These are phyloP conservation scores for Bedellia somnulentella DNA, from an alignment of 2,888 invertebrate genomes.

Conservation along the genomic window DNA sequence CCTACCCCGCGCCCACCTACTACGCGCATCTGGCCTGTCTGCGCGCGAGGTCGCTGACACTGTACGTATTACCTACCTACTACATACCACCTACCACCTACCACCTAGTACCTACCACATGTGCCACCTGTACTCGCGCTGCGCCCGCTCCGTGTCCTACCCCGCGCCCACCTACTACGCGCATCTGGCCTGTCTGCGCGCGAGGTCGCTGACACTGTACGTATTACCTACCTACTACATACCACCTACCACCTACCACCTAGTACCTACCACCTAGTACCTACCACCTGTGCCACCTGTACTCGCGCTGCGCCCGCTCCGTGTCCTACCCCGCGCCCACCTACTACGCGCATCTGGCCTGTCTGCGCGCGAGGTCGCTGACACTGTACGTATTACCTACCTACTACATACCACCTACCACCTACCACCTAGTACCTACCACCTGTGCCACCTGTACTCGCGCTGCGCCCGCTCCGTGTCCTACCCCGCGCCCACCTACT, in stretches of 20 bases:
- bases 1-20: constrained; percentile 75
- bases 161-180: constrained; percentile 88
- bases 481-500: constrained; percentile 86
- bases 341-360: constrained; percentile 86
- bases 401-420: too few species aligned
- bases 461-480: constrained; percentile 83
- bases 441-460: constrained; percentile 82
- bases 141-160: constrained; percentile 81
- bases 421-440: too few species aligned
- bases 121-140: constrained; percentile 84
- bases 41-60: constrained; percentile 38
- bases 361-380: constrained; percentile 66
- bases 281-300: constrained; percentile 83
- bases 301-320: constrained; percentile 78
- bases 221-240: too few species aligned
- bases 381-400: constrained; percentile 39
- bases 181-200: constrained; percentile 81
- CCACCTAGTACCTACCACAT: constrained; percentile 80
- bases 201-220: constrained; percentile 51
- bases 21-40: constrained; percentile 73
- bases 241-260: too few species aligned
- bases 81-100: constrained; percentile 73
- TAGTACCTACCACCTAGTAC: too few species aligned
- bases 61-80: constrained; percentile 21
- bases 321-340: constrained; percentile 88